Evolutionary conservation across 2,888 invertebrate species (phyloP).

Genomic region (Lepeophtheirus nordmannii): DNA sequence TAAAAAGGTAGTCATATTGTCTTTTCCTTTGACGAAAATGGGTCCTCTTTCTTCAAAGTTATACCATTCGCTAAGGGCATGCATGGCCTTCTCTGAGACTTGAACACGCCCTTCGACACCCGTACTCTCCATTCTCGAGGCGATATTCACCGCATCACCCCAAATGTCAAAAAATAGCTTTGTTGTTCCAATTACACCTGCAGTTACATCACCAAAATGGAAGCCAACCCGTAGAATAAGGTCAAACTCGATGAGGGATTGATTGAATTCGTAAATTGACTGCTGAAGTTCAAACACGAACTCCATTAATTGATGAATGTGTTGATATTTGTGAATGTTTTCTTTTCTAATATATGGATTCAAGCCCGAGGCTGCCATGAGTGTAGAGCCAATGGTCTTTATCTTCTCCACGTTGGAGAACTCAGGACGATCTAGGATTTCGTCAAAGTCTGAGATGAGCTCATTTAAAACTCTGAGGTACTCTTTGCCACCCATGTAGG

Average conservation of each 20-base stretch:
- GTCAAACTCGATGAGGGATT: conserved; percentile 75
- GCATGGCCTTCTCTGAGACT: conserved; percentile 57
- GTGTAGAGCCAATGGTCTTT: conserved; percentile 89
- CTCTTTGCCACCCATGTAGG: conserved; percentile 83
- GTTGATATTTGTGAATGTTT: conserved; percentile 53
- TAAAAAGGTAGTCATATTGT: conserved; percentile 79
- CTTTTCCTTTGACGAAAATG: conserved; percentile 91
- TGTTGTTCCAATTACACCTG: conserved; percentile 85
- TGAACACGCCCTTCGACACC: conserved; percentile 73
- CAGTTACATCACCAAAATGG: conserved; percentile 88
- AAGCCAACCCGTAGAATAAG: conserved; percentile 58
- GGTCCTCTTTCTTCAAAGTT: conserved; percentile 81
- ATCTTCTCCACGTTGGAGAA: conserved; percentile 87
- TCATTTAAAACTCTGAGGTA: conserved; percentile 88
- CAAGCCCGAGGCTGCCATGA: conserved; percentile 92
- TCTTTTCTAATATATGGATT: conserved; percentile 59
- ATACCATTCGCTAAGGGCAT: conserved; percentile 53
- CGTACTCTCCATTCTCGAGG: conserved; percentile 91
- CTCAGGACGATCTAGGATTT: conserved; percentile 60
- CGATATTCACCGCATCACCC: conserved; percentile 96
- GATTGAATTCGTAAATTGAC: conserved; percentile 70
- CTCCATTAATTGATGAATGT: conserved; percentile 74
- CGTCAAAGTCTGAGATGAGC: conserved; percentile 88
- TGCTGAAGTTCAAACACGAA: conserved; percentile 81
- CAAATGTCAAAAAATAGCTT: conserved; percentile 94